Conservation (phyloP, 1,140 invertebrate genomes). For the Drosophila azteca region DNA sequence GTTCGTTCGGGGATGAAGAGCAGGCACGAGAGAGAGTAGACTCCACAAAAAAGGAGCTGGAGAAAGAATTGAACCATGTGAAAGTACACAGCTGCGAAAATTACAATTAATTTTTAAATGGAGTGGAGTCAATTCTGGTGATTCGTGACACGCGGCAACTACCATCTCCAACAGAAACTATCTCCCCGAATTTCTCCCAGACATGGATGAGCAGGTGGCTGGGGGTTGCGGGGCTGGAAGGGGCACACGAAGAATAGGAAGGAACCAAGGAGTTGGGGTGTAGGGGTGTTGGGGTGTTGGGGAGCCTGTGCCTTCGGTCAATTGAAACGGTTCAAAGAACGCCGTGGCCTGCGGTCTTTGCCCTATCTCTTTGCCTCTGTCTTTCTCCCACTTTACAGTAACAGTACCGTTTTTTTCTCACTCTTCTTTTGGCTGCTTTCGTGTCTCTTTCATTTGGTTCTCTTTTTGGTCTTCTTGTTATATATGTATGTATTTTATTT, state of each 20-base stretch:
- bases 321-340: constrained; percentile 76
- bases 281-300: too few species aligned
- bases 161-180: neutral
- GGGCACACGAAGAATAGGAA: neutral
- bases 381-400: too few species aligned
- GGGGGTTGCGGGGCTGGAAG: neutral
- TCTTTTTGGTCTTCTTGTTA: constrained; percentile 6
- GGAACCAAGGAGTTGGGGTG: neutral
- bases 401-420: too few species aligned
- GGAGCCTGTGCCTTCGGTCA: constrained; percentile 49
- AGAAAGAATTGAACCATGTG: too few species aligned
- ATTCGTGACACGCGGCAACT: neutral
- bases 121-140: too few species aligned
- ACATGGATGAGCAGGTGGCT: neutral
- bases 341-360: constrained; percentile 48
- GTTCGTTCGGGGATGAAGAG: neutral
- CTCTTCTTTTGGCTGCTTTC: constrained; percentile 10
- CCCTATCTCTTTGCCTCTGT: neutral
- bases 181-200: too few species aligned
- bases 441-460: constrained; percentile 2
- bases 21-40: too few species aligned
- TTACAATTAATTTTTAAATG: too few species aligned
- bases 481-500: neutral
- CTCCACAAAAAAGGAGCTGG: too few species aligned
- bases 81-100: too few species aligned